Base-by-base conservation (phyloP, 2,113 vertebrate species). In the Rafetus swinhoei region DNA sequence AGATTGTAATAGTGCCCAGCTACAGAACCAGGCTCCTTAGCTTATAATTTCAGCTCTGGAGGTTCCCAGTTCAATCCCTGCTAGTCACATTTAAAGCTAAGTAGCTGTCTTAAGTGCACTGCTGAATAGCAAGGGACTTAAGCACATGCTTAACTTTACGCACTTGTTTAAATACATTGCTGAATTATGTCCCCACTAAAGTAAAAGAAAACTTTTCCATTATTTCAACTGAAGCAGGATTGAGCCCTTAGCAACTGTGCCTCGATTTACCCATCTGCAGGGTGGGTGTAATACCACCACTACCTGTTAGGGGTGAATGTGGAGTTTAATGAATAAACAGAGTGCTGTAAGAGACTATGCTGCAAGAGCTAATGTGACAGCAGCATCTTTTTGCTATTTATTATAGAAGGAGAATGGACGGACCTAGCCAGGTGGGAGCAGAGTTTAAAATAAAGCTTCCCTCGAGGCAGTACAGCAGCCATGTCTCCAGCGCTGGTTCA, bases 401-500 rank as follows among this genome's bases (percentile, higher is more conserved):
- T 56, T 27, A 1, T 8, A 11, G 29, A 81, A 79, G 15, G 25
- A 4, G 45, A 18, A 84, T 1, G 56, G 27, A 79, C 7, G 53
- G 32, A 82, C 10, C 0, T 0, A 54, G 18, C 52, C 82, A 69
- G 84, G 25, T 79, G 60, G 56, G 69, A 82, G 53, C 1, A 35
- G 53, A 29, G 7, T 50, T 53, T 53, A n/a, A 57, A 59, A 72
- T 29, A 79, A 3, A 54, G 45, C 1, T 0, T 35, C 39, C 25
- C 14, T 50, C 5, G 9, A 4, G 2, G 77, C 16, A 91, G 8
- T 72, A 50, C 39, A 0, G n/a, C 18, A 4, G 16, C 65, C 65
- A 72, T 6, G 0, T 25, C 2, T 1, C 9, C 4, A 1, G 22
- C 3, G 4, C 0, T 0, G 50, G 5, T 81, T 79, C 55, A 81